Conservation (phyloP, 2,888 invertebrate species). For the Sclerodermus sp. region DNA sequence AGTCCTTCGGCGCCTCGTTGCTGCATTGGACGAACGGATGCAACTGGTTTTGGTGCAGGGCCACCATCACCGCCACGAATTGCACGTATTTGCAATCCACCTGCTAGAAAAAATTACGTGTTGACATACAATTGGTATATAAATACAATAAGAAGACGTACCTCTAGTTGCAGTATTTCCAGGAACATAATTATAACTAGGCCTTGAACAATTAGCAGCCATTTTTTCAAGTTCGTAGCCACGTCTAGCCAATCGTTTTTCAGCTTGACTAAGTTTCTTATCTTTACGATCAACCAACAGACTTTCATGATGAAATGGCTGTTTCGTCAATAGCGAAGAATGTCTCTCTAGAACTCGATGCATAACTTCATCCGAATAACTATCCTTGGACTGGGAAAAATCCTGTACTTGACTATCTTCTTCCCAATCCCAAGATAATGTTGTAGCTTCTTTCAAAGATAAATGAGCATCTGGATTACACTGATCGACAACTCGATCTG, state of each 20-base stretch:
- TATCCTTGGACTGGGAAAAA: constrained; percentile 70
- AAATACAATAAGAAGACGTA: constrained; percentile 19
- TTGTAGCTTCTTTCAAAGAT: constrained; percentile 86
- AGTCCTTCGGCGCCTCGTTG: constrained; percentile 51
- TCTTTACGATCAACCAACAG: constrained; percentile 92
- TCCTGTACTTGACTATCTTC: constrained; percentile 79
- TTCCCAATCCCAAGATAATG: constrained; percentile 87
- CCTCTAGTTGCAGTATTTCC: constrained; percentile 55
- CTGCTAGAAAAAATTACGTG: constrained; percentile 36
- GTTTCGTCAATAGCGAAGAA: constrained; percentile 70
- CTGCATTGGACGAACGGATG: constrained; percentile 81
- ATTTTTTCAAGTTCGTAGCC: constrained; percentile 94
- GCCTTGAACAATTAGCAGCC: constrained; percentile 67
- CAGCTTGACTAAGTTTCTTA: constrained; percentile 89
- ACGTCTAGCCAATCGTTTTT: constrained; percentile 89
- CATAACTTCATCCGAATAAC: constrained; percentile 81
- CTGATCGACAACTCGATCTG: constrained; percentile 97
- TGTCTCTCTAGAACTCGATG: constrained; percentile 66
- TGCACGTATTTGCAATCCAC: constrained; percentile 63
- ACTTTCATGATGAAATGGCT: constrained; percentile 95
- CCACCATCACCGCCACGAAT: constrained; percentile 63
- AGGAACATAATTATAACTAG: constrained; percentile 60
- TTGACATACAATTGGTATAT: neutral
- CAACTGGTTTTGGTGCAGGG: constrained; percentile 68
- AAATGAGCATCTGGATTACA: constrained; percentile 94